Percentiles rank a stretch among this genome's conserved stretches.
Evolutionary conservation across 2,113 vertebrate species (phyloP).

Genomic region (Tenebrosternarchus preto): DNA sequence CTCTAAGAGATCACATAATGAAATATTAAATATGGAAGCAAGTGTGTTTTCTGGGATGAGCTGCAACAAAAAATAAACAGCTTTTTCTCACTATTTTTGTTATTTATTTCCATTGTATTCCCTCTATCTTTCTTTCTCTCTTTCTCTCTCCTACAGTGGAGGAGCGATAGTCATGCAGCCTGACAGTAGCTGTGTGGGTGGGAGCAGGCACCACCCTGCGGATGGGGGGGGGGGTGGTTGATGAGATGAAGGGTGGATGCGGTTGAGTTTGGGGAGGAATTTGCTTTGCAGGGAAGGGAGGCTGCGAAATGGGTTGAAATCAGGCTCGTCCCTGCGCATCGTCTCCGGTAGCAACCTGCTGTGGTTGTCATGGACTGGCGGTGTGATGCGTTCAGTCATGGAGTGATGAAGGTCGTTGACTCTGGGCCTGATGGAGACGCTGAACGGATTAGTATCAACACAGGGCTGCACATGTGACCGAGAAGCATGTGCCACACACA

Average conservation of each 20-base stretch:
- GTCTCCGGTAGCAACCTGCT: not conserved
- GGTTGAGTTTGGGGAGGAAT: not conserved
- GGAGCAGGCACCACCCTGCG: constrained; percentile 1
- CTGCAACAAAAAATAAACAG: not conserved
- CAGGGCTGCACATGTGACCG: not conserved
- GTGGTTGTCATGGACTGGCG: not conserved
- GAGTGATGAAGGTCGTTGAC: not conserved
- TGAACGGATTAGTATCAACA: not conserved
- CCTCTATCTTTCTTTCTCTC: constrained; percentile 39
- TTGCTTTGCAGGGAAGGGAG: constrained; percentile 2
- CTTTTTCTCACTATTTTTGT: not conserved
- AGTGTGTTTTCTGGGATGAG: not conserved
- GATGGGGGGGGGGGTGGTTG: constrained; percentile 10
- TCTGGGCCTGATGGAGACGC: not conserved
- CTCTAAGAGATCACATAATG: constrained; percentile 35
- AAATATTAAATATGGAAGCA: constrained; percentile 47
- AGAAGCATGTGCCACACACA: not conserved
- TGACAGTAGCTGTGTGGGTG: constrained; percentile 12
- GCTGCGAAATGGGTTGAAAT: no score
- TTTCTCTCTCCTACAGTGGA: not conserved
- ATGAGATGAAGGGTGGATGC: not conserved
- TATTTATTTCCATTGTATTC: constrained; percentile 20
- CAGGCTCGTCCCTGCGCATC: not conserved
- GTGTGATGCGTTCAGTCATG: not conserved
- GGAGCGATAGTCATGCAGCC: not conserved